phyloP scores from a whole-genome alignment of 2,113 vertebrate genomes.

The Anoura caudifer region DNA sequence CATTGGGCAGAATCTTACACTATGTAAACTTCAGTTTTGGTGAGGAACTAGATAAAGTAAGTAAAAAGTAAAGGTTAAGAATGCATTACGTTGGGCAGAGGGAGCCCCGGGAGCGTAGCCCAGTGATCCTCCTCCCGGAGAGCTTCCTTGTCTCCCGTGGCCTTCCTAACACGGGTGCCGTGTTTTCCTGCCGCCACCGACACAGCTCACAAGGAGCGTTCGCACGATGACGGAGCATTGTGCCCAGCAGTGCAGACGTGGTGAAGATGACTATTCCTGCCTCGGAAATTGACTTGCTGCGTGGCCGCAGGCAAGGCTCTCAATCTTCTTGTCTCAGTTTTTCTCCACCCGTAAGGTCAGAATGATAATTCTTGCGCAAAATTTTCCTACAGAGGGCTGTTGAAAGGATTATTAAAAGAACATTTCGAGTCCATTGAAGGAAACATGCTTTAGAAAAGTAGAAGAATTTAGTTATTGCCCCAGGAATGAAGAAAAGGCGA shows the following conservation, averaged over 20 bases:
- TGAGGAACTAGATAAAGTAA: neutral
- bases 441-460: neutral
- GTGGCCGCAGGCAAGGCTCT: neutral
- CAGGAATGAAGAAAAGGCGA: neutral
- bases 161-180: neutral
- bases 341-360: constrained; percentile 17
- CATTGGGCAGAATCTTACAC: neutral
- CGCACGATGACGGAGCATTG: neutral
- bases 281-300: neutral
- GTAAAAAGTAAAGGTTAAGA: neutral
- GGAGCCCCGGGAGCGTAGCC: neutral
- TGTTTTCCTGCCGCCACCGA: neutral
- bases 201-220: neutral
- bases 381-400: neutral
- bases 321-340: constrained; percentile 16
- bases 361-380: constrained; percentile 20
- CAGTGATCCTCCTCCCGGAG: neutral
- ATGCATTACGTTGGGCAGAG: neutral
- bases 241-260: neutral
- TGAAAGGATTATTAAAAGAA: constrained; percentile 51
- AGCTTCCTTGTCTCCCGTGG: neutral
- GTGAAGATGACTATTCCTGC: neutral
- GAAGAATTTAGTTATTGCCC: neutral
- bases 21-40: neutral
- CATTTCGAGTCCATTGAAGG: neutral